Evolutionary conservation across 2,797 vertebrate species (phyloP), one percentile per base, ranked within the genome.

Genomic region (Threskiornis aethiopicus): DNA sequence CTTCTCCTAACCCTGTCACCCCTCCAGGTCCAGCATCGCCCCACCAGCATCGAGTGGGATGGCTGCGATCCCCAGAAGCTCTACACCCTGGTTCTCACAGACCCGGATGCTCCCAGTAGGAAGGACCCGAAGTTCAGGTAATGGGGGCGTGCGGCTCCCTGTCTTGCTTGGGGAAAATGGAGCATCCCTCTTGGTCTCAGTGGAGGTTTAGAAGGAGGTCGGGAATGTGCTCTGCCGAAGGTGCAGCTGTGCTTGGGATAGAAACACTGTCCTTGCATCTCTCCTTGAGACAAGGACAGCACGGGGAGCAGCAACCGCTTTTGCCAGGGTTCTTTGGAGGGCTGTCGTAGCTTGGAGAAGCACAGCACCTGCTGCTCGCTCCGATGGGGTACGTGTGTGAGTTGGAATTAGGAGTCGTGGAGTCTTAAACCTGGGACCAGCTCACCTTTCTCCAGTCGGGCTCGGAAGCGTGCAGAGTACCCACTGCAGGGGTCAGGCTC

Each of bases 41-140:
- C 99, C 91, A 99, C 98, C 15, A 98, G 97, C 82, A 95, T 99
- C 15, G 97, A 98, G 16, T 99, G 99, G 99, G 98, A 99, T 20
- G 99, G 99, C 81, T 98, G 99, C 20, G 98, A 99, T 95, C 19
- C 98, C 16, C 94, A 94, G 67, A 99, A 99, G 94, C 96, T 99
- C 39, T 99, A 99, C 97, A 99, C 99, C 3, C 70, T 99, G 98
- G 98, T 98, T 49, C 87, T 99, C 78, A 99, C 99, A 0, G 99
- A 99, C 93, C 99, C 99, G 0, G 99, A 99, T 46, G 99, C 99
- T 10, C 99, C 99, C 51, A 99, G 99, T 94, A 98, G 99, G 94
- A 98, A 98, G 86, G 96, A 98, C 22, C 99, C 99, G 1, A 99
- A 99, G 77, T 99, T 99, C 97, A 98, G 99, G 99, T 99, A 87